Conservation (phyloP, 2,888 invertebrate species). For the Epicampocera succincta region DNA sequence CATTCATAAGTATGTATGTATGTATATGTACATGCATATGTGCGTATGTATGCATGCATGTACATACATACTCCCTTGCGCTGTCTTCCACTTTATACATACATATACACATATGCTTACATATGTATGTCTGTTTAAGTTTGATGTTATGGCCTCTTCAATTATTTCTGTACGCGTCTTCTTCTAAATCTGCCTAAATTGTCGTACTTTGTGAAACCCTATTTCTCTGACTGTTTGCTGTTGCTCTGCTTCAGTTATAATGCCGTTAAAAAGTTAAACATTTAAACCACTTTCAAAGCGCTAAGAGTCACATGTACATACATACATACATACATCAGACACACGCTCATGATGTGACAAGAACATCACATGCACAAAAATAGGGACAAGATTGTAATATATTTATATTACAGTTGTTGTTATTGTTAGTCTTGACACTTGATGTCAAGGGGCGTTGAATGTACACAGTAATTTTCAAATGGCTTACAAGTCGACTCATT, state of each 20-base stretch:
- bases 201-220: conserved; percentile 53
- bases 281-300: conserved; percentile 56
- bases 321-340: conserved; percentile 7
- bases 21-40: background rate
- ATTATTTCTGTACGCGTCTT: conserved; percentile 18
- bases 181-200: conserved; percentile 59
- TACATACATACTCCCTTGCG: background rate
- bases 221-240: conserved; percentile 11
- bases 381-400: conserved; percentile 7
- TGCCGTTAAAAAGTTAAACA: conserved; percentile 59
- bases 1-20: too few relatives aligned
- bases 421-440: conserved; percentile 52
- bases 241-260: conserved; percentile 46
- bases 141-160: conserved; percentile 36
- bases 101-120: too few relatives aligned
- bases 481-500: conserved; percentile 25
- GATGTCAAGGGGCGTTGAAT: conserved; percentile 63
- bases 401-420: conserved; percentile 33
- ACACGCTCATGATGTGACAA: background rate
- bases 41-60: background rate
- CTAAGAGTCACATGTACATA: conserved; percentile 33
- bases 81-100: background rate
- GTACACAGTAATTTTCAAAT: conserved; percentile 59
- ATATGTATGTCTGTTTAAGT: background rate
- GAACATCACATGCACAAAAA: too few relatives aligned